Percentiles rank a stretch among this genome's conserved stretches.
Evolutionary conservation across 2,113 vertebrate species (phyloP).

Genomic region (Grus americana): DNA sequence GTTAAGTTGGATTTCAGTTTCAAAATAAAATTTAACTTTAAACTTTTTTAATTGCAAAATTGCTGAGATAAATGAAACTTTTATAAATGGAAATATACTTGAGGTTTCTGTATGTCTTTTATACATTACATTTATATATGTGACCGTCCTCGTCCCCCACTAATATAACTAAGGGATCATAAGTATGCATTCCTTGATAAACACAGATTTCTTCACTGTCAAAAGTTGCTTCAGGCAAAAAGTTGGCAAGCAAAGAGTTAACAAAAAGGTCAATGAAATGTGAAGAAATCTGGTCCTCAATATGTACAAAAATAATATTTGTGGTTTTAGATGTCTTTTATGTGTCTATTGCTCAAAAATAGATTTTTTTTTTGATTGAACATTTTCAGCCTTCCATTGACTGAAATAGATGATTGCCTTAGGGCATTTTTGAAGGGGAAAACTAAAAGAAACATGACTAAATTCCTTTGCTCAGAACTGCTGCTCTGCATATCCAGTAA

Average conservation of each 20-base stretch:
- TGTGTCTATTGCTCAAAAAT: slow-evolving; percentile 54
- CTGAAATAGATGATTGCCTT: slow-evolving; percentile 66
- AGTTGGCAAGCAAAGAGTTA: slow-evolving; percentile 62
- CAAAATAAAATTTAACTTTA: background rate
- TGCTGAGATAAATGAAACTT: background rate
- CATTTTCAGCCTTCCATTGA: slow-evolving; percentile 64
- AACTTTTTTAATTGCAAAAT: background rate
- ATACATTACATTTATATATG: background rate
- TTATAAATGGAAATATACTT: background rate
- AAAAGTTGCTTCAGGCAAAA: slow-evolving; percentile 59
- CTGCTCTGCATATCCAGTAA: slow-evolving; percentile 25
- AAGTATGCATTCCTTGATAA: slow-evolving; percentile 13
- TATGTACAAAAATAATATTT: slow-evolving; percentile 63
- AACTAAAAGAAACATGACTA: background rate
- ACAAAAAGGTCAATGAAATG: slow-evolving; percentile 59
- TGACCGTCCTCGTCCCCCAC: background rate
- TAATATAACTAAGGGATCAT: background rate
- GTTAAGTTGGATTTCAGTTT: background rate
- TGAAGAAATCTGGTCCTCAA: slow-evolving; percentile 50
- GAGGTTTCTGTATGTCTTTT: background rate
- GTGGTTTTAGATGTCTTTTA: slow-evolving; percentile 61
- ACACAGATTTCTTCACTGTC: slow-evolving; percentile 4
- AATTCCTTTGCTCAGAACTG: slow-evolving; percentile 21
- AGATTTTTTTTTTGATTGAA: slow-evolving; percentile 62
- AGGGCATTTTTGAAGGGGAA: slow-evolving; percentile 66